Base-by-base conservation (phyloP, 2,797 vertebrate species). In the Urosaurus nigricauda region DNA sequence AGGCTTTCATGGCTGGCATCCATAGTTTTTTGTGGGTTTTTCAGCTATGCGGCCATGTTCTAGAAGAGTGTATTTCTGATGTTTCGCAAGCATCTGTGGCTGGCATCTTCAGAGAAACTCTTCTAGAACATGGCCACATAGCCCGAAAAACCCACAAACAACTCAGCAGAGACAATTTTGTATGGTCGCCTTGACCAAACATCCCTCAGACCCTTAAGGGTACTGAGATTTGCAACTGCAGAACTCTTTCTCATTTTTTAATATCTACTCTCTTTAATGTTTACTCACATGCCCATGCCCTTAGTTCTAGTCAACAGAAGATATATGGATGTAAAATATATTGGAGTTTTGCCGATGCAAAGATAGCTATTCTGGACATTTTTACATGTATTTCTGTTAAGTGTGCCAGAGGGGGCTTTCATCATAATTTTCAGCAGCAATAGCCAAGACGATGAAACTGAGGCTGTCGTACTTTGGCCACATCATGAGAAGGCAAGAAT, bases 371-470 rank as follows among this genome's bases (percentile, higher is more conserved):
- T 90, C 71, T 83, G 40, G 19, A 58, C 81, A 89, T 83, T 85
- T 37, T 12, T 40, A 24, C 26, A 79, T 63, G 86, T 32, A 63
- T 92, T 91, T 91, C 74, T 77, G 32, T 40, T 56, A 79, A 3
- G 51, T 37, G 40, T 4, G 80, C 35, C 14, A 77, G 78, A 82
- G 88, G 58, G 32, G 35, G 26, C 19, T 35, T 1, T 32, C 53
- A 47, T 4, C 47, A 2, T 43, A 26, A 32, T 40, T 63, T 51
- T 17, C 7, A 13, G 47, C 5, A 35, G 8, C 71, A 29, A 11
- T 9, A 29, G 5, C 47, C 47, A 47, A 47, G 47, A 47, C 7
- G 47, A 47, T 47, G 47, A 47, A 7, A 47, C 47, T 47, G 47
- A 47, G 2, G 47, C 47, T 47, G 47, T 47, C 47, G 7, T 47